Percentiles rank a stretch among this genome's conserved stretches.
Evolutionary conservation across 2,888 invertebrate genomes (phyloP).

Genomic region (Lathronympha strigana): DNA sequence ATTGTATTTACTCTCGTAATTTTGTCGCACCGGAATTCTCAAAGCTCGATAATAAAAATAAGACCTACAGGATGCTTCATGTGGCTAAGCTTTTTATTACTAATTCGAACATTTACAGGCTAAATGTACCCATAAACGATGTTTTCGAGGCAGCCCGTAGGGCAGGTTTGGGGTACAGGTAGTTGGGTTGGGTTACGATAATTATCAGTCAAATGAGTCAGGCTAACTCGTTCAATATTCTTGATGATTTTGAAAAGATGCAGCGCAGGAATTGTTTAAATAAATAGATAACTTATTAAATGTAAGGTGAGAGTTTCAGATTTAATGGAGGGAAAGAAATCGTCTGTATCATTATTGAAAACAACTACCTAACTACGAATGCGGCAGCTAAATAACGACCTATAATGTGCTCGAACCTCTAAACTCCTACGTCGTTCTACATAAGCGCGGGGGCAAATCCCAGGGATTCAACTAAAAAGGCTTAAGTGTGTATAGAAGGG

Average conservation of each 20-base stretch:
- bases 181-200: neutral
- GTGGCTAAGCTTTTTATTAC: neutral
- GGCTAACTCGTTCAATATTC: neutral
- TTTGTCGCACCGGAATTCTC: no score
- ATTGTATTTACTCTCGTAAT: no score
- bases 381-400: conserved; percentile 18
- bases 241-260: neutral
- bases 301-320: no score
- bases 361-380: neutral
- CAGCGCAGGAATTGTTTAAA: neutral
- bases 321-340: neutral
- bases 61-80: neutral
- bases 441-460: conserved; percentile 25
- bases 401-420: conserved; percentile 14
- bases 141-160: neutral
- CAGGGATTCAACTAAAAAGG: neutral
- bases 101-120: neutral
- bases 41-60: neutral
- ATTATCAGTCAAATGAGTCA: neutral
- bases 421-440: conserved; percentile 24
- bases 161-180: conserved; percentile 1
- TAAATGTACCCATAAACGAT: neutral
- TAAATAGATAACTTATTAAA: no score
- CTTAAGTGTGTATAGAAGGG: conserved; percentile 3
- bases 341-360: conserved; percentile 3